Evolutionary conservation across 1,140 invertebrate species (phyloP), one percentile per base, ranked within the genome.

Genomic region (Metopolophium dirhodum): DNA sequence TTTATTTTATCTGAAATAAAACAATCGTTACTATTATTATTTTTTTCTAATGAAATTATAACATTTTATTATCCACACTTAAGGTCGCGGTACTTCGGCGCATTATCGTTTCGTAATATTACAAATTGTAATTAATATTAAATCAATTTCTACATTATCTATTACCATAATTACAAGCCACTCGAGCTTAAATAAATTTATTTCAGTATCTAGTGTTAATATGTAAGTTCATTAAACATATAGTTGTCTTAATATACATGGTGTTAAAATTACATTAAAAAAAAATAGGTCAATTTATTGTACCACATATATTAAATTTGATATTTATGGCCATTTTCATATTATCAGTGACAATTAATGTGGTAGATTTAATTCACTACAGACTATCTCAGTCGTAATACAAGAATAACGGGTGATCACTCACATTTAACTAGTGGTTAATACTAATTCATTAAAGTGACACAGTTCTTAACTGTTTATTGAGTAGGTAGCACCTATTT

Each of bases 1-100:
- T n/a, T 68, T 68, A n/a, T 68, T 68, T n/a, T n/a, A n/a, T 68
- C 61, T 68, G 61, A 68, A 68, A n/a, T 30, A 68, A 68, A 68
- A 68, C 61, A 68, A 14, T n/a, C 0, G 30, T 68, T 0, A 8
- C n/a, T n/a, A 68, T n/a, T n/a, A 68, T 61, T 6, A 18, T n/a
- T 68, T 68, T 61, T 68, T 68, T 30, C 9, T 68, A 23, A 18
- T n/a, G 11, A n/a, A 68, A 68, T 68, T 68, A 68, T n/a, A 68
- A 18, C 4, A n/a, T n/a, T 7, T 14, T n/a, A 30, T 68, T 30
- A 68, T 18, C 30, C 30, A 68, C 61, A n/a, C 30, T 30, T 61
- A n/a, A n/a, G 30, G 4, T n/a, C 30, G 30, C 61, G 26, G 57
- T 68, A 68, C 61, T 68, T 30, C 9, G 30, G 11, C 30, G 4